These are phyloP conservation scores for Caenorhabditis sp. DNA, from an alignment of 2,888 invertebrate genomes.

Conservation along the genomic window DNA sequence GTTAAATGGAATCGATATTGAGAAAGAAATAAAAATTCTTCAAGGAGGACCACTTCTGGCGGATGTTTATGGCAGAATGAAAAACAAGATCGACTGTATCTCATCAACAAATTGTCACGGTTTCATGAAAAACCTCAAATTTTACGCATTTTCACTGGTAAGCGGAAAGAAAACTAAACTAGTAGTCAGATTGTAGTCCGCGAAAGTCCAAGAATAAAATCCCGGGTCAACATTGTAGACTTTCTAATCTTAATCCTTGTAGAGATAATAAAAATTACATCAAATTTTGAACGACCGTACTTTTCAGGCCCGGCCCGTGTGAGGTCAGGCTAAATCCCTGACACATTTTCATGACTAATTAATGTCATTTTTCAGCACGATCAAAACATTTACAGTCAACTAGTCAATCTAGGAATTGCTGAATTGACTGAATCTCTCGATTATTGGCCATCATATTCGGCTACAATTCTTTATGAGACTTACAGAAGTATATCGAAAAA, in stretches of 20 bases:
- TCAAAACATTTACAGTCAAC: constrained; percentile 23
- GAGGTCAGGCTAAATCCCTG: too few relatives aligned
- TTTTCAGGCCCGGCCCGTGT: too few relatives aligned
- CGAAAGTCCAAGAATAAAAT: too few relatives aligned
- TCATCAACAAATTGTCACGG: constrained; percentile 12
- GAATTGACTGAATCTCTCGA: constrained; percentile 14
- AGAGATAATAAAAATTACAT: too few relatives aligned
- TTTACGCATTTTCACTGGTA: constrained; percentile 30
- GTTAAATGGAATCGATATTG: constrained; percentile 25
- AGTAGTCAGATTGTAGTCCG: too few relatives aligned
- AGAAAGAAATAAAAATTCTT: constrained; percentile 20
- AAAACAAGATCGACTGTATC: constrained; percentile 20
- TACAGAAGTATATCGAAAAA: constrained; percentile 6
- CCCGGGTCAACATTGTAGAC: too few relatives aligned
- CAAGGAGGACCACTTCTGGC: constrained; percentile 21
- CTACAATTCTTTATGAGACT: constrained; percentile 19
- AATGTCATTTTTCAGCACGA: constrained; percentile 29
- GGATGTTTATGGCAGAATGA: constrained; percentile 14
- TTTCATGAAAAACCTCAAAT: constrained; percentile 24
- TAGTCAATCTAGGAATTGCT: constrained; percentile 22
- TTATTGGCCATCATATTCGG: constrained; percentile 27
- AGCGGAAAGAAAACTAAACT: too few relatives aligned
- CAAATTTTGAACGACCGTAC: too few relatives aligned
- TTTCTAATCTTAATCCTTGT: too few relatives aligned
- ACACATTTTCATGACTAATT: too few relatives aligned